Conservation (phyloP, 1,140 invertebrate genomes). For the Drosophila simulans region DNA sequence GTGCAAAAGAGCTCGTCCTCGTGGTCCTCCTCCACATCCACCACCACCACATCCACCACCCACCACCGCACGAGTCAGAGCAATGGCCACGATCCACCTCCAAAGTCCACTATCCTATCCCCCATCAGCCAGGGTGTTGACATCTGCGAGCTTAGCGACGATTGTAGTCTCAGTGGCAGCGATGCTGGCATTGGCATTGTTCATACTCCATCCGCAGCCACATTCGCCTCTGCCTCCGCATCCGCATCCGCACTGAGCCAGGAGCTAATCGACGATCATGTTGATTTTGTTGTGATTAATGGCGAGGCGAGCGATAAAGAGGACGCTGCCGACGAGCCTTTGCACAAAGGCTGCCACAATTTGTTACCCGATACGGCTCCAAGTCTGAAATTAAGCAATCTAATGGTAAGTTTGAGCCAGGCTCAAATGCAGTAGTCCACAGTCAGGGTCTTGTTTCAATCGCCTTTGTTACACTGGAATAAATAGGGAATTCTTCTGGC, state of each 20-base stretch:
- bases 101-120: slow-evolving; percentile 17
- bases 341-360: slow-evolving; percentile 71
- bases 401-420: slow-evolving; percentile 77
- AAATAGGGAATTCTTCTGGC: background rate
- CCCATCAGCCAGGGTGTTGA: slow-evolving; percentile 60
- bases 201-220: slow-evolving; percentile 30
- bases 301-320: slow-evolving; percentile 57
- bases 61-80: slow-evolving; percentile 28
- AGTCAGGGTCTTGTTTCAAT: slow-evolving; percentile 16
- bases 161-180: slow-evolving; percentile 52
- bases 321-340: slow-evolving; percentile 54
- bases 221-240: slow-evolving; percentile 22
- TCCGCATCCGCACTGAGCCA: slow-evolving; percentile 46
- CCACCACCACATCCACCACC: slow-evolving; percentile 63
- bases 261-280: slow-evolving; percentile 77
- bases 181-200: slow-evolving; percentile 61
- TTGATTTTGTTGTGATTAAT: slow-evolving; percentile 81
- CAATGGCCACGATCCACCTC: slow-evolving; percentile 7
- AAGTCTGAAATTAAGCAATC: slow-evolving; percentile 84
- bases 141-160: slow-evolving; percentile 72
- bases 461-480: slow-evolving; percentile 16
- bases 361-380: slow-evolving; percentile 82
- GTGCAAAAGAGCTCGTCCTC: slow-evolving; percentile 85
- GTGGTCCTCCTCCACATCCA: slow-evolving; percentile 83
- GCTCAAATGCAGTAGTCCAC: slow-evolving; percentile 45